A percentile compares a stretch with the other conserved stretches of the same genome.
Evolutionary conservation across 2,113 vertebrate species (phyloP).

Genomic region (Dicerorhinus sumatrensis): DNA sequence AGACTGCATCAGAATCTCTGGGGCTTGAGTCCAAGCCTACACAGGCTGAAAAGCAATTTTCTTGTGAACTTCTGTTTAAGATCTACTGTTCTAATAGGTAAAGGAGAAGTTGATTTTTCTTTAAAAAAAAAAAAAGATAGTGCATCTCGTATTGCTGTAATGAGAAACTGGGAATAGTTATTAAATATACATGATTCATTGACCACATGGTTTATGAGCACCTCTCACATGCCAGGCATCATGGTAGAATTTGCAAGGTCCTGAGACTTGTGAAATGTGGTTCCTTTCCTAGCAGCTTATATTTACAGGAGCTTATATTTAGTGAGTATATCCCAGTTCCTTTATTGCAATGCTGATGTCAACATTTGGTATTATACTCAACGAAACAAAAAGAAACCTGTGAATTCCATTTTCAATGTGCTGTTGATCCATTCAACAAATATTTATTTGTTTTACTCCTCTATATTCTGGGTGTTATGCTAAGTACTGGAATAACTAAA

Average conservation of each 20-base stretch:
- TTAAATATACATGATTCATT: not conserved
- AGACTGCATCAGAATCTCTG: not conserved
- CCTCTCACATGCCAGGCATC: not conserved
- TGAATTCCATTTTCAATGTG: not conserved
- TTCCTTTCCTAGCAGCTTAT: not conserved
- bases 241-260: not conserved
- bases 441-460: not conserved
- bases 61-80: not conserved
- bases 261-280: not conserved
- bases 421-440: not conserved
- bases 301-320: not conserved
- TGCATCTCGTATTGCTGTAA: not conserved
- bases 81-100: not conserved
- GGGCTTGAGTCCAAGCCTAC: not conserved
- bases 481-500: not conserved
- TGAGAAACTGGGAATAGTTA: not conserved
- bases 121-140: not conserved
- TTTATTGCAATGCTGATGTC: not conserved
- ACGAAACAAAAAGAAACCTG: not conserved
- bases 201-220: not conserved
- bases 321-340: not conserved
- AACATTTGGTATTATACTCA: not conserved
- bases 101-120: not conserved
- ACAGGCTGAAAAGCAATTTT: not conserved
- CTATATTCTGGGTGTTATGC: not conserved